Base-by-base conservation (phyloP, 2,888 invertebrate genomes). In the Acheta domesticus region DNA sequence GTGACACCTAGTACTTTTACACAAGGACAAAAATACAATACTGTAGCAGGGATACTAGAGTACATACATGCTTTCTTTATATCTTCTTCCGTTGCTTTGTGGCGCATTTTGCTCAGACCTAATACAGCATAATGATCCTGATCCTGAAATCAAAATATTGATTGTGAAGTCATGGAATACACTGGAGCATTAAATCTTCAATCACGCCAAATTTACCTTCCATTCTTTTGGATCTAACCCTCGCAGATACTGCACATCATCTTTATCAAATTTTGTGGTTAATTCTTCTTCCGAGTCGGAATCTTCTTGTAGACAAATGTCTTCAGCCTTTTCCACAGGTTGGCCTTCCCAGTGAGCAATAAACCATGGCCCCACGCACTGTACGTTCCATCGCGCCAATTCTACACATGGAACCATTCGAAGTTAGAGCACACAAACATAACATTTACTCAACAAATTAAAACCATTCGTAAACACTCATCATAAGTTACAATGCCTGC, bases 91-190 rank as follows among this genome's bases (percentile, higher is more conserved):
- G 94, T 93, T 0, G 99, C 98, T 86, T 92, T 92, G 86, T 92
- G 92, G 81, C 99, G 91, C 78, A 94, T 87, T 82, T 93, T 92
- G 84, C 92, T 93, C 84, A 99, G 90, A 78, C 99, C 99, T 81
- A 99, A 89, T 20, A 99, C 97, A 73, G 94, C 94, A 87, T 99
- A 99, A 87, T 99, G 99, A 87, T 99, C 99, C 88, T 99, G 98
- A 84, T 95, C 92, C 89, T 90, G 85, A 49, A 85, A 82, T 77
- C 78, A 80, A 49, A 78, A 49, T 75, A 11, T 36, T 8, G 0
- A 8, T 36, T 4, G 36, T 36, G 36, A 36, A 36, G 36, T 36
- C 36, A 36, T 36, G 36, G 8, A 36, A 36, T 8, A 36, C 36
- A 36, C 8, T 36, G 36, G 36, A 8, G 36, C 8, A 36, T 36